Base-by-base conservation (phyloP, 1,140 invertebrate species). In the Drosophila pectinifera region DNA sequence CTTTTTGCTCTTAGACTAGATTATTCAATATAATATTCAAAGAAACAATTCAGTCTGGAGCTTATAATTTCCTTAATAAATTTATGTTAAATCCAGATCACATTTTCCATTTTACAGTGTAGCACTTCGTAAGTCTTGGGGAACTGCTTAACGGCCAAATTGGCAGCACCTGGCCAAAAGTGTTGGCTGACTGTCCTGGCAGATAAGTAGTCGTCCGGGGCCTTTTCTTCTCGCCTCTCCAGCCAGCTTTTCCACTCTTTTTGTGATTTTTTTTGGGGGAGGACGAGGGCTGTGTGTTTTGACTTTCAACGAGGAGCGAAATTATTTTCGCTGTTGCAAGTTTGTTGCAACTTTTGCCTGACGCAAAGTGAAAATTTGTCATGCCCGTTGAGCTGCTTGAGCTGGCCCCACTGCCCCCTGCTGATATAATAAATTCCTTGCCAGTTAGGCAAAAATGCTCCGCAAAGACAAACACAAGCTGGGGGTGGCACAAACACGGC, bases 341-440 rank as follows among this genome's bases (percentile, higher is more conserved):
- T 86, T 86, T 86, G 65, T 86, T 86, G 81, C 80, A 84, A 84
- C 81, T 84, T 84, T 84, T 74, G 45, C 61, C 61, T 65, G 69
- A 78, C 61, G 84, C 79, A 79, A 83, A 88, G 84, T 88, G 83
- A 88, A 88, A 88, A 88, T 88, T 88, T 88, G 83, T 88, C 83
- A 88, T 76, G 79, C 83, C 82, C 70, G 78, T 82, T 89, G 83
- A 65, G 83, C 74, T 72, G 67, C 74, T 74, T 59, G 64, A 45
- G 38, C 39, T 62, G 26, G 26, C 39, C 16, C 31, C 22, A 24
- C 58, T 58, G 43, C 45, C 49, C 46, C 28, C 56, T 57, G 13
- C 58, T 70, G 78, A 84, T 80, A 89, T 89, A 89, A 89, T 89
- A 89, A 89, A 89, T 89, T 89, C 80, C 36, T 36, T 58, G 78